Percentiles rank a stretch among this genome's conserved stretches.
Evolutionary conservation across 2,888 invertebrate genomes (phyloP).

Genomic region (Odiellus spinosus): DNA sequence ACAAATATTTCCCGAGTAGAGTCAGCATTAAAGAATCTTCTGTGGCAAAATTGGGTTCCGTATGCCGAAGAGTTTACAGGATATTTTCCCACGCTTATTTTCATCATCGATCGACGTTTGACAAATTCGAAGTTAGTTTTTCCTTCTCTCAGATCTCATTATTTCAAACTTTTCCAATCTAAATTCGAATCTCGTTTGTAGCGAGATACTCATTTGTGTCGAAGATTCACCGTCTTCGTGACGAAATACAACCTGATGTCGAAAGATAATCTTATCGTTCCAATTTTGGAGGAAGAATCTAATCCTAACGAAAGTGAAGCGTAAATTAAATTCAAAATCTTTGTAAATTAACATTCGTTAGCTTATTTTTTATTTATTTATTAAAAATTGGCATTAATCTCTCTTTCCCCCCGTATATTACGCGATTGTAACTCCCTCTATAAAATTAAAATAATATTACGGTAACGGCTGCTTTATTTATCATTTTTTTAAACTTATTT

Average conservation of each 20-base stretch:
- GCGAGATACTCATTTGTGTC: slow-evolving; percentile 85
- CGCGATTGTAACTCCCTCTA: no score
- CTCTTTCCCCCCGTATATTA: no score
- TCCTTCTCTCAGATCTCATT: not conserved
- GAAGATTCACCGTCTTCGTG: slow-evolving; percentile 88
- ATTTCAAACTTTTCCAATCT: not conserved
- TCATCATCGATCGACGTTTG: slow-evolving; percentile 90
- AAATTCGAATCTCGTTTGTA: slow-evolving; percentile 31
- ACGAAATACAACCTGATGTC: slow-evolving; percentile 97
- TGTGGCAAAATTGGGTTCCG: slow-evolving; percentile 93
- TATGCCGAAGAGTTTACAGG: slow-evolving; percentile 93
- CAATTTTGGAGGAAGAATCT: slow-evolving; percentile 40
- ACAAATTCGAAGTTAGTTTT: slow-evolving; percentile 67
- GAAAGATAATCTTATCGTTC: slow-evolving; percentile 93
- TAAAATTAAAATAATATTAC: no score
- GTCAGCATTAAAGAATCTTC: slow-evolving; percentile 98
- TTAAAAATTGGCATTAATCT: no score
- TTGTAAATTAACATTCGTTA: no score
- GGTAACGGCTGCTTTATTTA: no score
- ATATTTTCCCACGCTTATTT: slow-evolving; percentile 99
- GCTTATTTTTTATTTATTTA: no score
- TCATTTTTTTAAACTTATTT: no score
- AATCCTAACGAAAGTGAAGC: slow-evolving; percentile 16
- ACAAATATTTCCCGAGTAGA: slow-evolving; percentile 99
- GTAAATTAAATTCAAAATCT: slow-evolving; percentile 3